These are phyloP conservation scores for Schizopygopsis pylzovi DNA, from an alignment of 2,797 vertebrate genomes.

Conservation along the genomic window DNA sequence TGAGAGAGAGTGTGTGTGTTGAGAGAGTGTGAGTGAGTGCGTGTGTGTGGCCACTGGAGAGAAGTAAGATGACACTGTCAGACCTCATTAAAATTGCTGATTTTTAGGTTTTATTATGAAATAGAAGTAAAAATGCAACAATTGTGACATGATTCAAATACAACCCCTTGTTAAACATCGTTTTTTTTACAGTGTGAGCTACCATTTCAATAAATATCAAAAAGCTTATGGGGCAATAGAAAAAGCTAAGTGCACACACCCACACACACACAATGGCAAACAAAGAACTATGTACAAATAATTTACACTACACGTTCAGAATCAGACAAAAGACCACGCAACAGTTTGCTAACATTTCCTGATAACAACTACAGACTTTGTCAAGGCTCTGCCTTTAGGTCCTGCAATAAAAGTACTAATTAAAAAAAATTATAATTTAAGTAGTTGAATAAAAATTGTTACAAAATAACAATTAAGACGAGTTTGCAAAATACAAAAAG, in stretches of 20 bases:
- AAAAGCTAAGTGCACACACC: conserved; percentile 74
- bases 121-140: conserved; percentile 53
- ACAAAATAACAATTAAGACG: conserved; percentile 53
- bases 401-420: conserved; percentile 52
- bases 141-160: conserved; percentile 6
- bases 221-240: conserved; percentile 63
- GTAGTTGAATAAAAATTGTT: conserved; percentile 35
- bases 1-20: too few relatives aligned
- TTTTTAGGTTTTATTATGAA: conserved; percentile 65
- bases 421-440: conserved; percentile 1
- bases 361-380: not conserved
- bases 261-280: conserved; percentile 70
- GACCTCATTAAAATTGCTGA: conserved; percentile 58
- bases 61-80: conserved; percentile 58
- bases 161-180: not conserved
- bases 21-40: too few relatives aligned
- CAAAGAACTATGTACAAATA: conserved; percentile 72
- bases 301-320: conserved; percentile 45
- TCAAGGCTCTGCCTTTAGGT: conserved; percentile 64
- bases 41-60: conserved; percentile 7
- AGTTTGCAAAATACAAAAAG: conserved; percentile 73
- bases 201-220: conserved; percentile 79
- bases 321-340: conserved; percentile 15
- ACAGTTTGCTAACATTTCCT: not conserved
- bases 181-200: conserved; percentile 71